phyloP scores from a whole-genome alignment of 2,113 vertebrate genomes.

The pig (Sus scrofa) region T2T-Sscrofa CM000812.6:5146001-5146500 shows the following conservation, averaged over 20 bases:
- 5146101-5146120: constrained; percentile 35
- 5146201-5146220: not conserved
- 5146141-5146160: constrained; percentile 26
- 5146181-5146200: not conserved
- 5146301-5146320: not conserved
- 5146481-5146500: constrained; percentile 76
- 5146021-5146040: not conserved
- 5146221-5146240: fast-evolving
- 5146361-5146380: constrained; percentile 57
- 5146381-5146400: constrained; percentile 20
- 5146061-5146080: not conserved
- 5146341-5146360: not conserved
- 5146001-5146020: not conserved
- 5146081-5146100: constrained; percentile 25
- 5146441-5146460: constrained; percentile 66
- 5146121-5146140: constrained; percentile 17
- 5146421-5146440: constrained; percentile 41
- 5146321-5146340: not conserved
- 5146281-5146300: not conserved
- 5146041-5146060: not conserved
- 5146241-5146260: not conserved
- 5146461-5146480: constrained; percentile 65
- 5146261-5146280: not conserved
- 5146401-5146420: constrained; percentile 2
- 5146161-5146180: not conserved